Base-by-base conservation (phyloP, 2,888 invertebrate species). In the Drosophila lutescens region DNA sequence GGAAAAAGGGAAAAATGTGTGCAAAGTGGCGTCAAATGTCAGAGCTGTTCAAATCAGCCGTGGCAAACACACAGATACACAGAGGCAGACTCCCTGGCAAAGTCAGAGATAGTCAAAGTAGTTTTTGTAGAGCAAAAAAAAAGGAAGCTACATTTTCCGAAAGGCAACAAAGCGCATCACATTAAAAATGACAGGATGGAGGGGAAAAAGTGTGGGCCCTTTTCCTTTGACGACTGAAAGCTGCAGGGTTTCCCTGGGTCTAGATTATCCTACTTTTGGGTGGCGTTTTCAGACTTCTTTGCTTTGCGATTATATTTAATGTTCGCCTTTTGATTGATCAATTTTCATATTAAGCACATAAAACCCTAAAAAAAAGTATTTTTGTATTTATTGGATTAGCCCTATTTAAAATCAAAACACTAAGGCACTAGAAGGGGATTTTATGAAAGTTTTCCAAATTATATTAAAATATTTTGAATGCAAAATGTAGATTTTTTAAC, bases 1-100 rank as follows among this genome's bases (percentile, higher is more conserved):
- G 54, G 13, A 4, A 43, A 15, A 41, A 17, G 68, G 67, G 67
- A 50, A 40, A 69, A 70, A 70, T 70, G 70, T 70, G 71, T 70
- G 71, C 68, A 76, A 86, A 86, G 79, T 81, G 76, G 87, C 87
- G 82, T 84, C 85, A 84, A 85, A 86, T 87, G 87, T 81, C 87
- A 85, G 82, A 67, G 73, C 70, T 79, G 85, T 70, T 85, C 73
- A 82, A 85, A 81, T 81, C 79, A 81, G 79, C 74, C 75, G 74
- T 77, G 56, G 66, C 61, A 74, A 77, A 57, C 36, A 57, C 36
- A 69, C 40, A 59, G 43, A 47, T 23, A 55, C 23, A 51, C 23
- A 43, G 7, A 43, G 41, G 17, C 32, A 34, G 62, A 17, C 59
- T 20, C 44, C 13, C 2, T 49, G 34, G 49, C 49, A 49, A 49